These are phyloP conservation scores for Zaprionus ghesquierei DNA, from an alignment of 1,140 invertebrate genomes.

Conservation along the genomic window DNA sequence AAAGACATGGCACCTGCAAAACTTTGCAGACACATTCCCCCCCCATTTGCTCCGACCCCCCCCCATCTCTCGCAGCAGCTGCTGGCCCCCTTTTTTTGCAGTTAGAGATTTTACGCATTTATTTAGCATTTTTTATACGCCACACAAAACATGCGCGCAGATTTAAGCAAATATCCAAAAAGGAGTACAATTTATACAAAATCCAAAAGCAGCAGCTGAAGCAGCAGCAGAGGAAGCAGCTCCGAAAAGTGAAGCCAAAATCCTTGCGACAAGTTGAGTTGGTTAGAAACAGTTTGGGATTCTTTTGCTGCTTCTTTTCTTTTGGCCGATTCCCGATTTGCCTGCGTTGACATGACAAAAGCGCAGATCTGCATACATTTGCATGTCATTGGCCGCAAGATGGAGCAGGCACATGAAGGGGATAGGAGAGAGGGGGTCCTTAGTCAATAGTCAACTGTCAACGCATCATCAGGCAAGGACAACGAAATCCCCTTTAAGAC, in stretches of 20 bases:
- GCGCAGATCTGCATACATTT: constrained; percentile 82
- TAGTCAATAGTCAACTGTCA: constrained; percentile 36
- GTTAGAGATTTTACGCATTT: constrained; percentile 82
- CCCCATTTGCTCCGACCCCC: constrained; percentile 15
- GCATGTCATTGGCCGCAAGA: constrained; percentile 69
- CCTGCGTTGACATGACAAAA: constrained; percentile 82
- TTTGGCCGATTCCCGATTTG: constrained; percentile 72
- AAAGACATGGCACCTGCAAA: constrained; percentile 75
- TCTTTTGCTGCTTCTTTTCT: constrained; percentile 41
- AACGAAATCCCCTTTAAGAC: constrained; percentile 74
- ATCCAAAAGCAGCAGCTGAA: not conserved
- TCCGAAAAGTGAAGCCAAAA: not conserved
- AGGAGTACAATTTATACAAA: constrained; percentile 48
- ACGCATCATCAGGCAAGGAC: constrained; percentile 78
- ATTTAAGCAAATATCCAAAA: constrained; percentile 70
- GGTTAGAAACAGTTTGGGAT: constrained; percentile 61
- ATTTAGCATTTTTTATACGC: constrained; percentile 80
- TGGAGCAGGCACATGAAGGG: not conserved
- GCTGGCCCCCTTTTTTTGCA: constrained; percentile 18
- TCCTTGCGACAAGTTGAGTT: constrained; percentile 58
- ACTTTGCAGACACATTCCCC: constrained; percentile 76
- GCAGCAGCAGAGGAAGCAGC: constrained; percentile 13
- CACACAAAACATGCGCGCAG: constrained; percentile 77
- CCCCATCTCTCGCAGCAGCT: constrained; percentile 1
- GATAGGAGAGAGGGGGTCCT: not conserved